Percentiles rank a stretch among this genome's conserved stretches.
These are phyloP conservation scores for Dasypogon diadema DNA, from an alignment of 2,888 invertebrate species.

Conservation along the genomic window DNA sequence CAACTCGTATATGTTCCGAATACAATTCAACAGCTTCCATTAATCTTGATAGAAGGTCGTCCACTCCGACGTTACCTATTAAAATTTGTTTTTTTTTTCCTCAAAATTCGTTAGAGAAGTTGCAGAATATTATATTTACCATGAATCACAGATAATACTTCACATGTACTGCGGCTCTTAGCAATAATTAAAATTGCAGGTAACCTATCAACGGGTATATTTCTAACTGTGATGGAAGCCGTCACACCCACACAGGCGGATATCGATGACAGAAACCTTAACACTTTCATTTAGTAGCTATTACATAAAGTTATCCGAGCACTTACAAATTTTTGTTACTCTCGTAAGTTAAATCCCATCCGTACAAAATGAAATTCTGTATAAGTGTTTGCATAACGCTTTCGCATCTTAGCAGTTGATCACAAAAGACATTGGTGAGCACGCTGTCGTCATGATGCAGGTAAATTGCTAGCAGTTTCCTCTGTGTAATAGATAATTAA, in stretches of 20 bases:
- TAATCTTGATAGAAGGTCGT: constrained; percentile 87
- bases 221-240: constrained; percentile 86
- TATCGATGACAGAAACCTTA: constrained; percentile 81
- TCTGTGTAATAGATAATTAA: constrained; percentile 72
- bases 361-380: constrained; percentile 93
- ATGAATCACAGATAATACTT: constrained; percentile 90
- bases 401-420: constrained; percentile 91
- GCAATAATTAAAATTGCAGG: constrained; percentile 92
- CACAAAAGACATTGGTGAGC: constrained; percentile 96
- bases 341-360: constrained; percentile 95
- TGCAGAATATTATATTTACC: too few species aligned
- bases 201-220: constrained; percentile 86
- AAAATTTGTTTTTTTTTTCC: constrained; percentile 40
- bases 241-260: constrained; percentile 83
- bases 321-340: constrained; percentile 84
- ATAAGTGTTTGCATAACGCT: constrained; percentile 90
- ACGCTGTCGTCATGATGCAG: constrained; percentile 97
- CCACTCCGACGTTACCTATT: constrained; percentile 83
- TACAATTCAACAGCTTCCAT: constrained; percentile 91
- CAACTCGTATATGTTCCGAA: constrained; percentile 79
- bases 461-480: constrained; percentile 93
- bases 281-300: constrained; percentile 49
- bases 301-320: background rate
- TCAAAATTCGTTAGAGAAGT: constrained; percentile 41
- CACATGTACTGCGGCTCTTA: constrained; percentile 87